Percentiles rank a stretch among this genome's conserved stretches.
Conservation (phyloP, 2,113 vertebrate species). For the Cygnus buccinator region DNA sequence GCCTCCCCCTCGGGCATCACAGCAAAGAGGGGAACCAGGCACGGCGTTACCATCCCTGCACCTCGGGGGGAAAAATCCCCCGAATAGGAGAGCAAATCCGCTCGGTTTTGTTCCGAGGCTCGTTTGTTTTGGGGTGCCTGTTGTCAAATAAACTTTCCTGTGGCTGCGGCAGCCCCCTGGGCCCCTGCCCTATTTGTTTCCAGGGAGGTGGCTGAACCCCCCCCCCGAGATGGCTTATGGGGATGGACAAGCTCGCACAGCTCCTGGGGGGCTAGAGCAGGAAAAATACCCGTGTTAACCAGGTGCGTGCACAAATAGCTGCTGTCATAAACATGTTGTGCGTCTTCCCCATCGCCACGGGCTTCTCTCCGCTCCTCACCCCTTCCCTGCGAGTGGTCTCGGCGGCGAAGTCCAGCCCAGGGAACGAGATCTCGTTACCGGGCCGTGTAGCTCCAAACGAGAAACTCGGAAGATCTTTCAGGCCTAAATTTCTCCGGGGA, state of each 20-base stretch:
- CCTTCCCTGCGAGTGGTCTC: not conserved
- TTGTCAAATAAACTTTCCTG: not conserved
- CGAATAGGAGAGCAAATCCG: not conserved
- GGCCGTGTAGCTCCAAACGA: constrained; percentile 19
- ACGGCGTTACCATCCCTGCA: accelerated
- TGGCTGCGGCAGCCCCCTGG: not conserved
- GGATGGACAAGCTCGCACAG: not conserved
- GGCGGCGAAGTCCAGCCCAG: not conserved
- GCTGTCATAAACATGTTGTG: accelerated
- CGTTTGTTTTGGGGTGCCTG: not conserved
- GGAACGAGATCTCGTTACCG: not conserved
- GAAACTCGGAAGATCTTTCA: constrained; percentile 40
- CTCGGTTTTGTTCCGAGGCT: not conserved
- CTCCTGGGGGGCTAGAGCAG: too few relatives aligned
- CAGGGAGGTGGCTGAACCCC: not conserved
- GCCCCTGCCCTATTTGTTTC: not conserved
- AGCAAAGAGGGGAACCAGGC: not conserved
- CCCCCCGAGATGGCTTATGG: too few relatives aligned
- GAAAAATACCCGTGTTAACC: not conserved
- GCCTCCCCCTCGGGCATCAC: not conserved
- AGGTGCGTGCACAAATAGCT: not conserved
- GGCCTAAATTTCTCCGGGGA: constrained; percentile 52
- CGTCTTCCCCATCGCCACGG: not conserved
- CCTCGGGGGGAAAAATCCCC: not conserved
- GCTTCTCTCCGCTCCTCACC: not conserved